Evolutionary conservation across 2,888 invertebrate species (phyloP), one percentile per base, ranked within the genome.

Genomic region (Pterostichus madidus): DNA sequence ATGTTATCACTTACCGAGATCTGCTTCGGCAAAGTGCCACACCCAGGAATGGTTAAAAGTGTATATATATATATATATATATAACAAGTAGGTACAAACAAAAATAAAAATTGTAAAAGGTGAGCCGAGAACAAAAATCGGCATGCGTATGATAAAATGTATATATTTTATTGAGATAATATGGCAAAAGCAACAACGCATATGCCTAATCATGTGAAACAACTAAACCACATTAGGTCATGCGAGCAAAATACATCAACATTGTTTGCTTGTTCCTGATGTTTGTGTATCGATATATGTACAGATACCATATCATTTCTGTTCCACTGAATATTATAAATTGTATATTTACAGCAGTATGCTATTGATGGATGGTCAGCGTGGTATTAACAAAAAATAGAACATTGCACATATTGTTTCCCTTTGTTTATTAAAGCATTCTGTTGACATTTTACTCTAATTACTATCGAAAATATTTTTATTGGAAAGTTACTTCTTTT

Each of bases 211-310:
- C 64, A 64, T 64, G 64, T 31, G 64, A 13, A 64, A 64, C 32
- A 32, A 64, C 35, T 64, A 64, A 64, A 64, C 64, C 64, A 64
- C 64, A 64, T 64, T 64, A 35, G 64, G 64, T 35, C 64, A 64
- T 64, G 64, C 64, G 64, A 64, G 35, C 13, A 64, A 64, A 64
- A 64, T n/a, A 35, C 64, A 64, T 64, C 64, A 64, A 64, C 10
- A 64, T 64, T 35, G 64, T 64, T 35, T 64, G 64, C 32, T 64
- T 64, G 35, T 64, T n/a, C 64, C 64, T 13, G 39, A 35, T 64
- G 13, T 64, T 64, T 64, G 35, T 64, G 35, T 64, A 64, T 64
- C 64, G 64, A 64, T 35, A 35, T 64, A 31, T 35, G 32, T 64
- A 31, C 64, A 64, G 64, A 64, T 64, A 39, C 13, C 64, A 64